Base-by-base conservation (phyloP, 2,797 vertebrate genomes). In the Galagoides demidoff region DNA sequence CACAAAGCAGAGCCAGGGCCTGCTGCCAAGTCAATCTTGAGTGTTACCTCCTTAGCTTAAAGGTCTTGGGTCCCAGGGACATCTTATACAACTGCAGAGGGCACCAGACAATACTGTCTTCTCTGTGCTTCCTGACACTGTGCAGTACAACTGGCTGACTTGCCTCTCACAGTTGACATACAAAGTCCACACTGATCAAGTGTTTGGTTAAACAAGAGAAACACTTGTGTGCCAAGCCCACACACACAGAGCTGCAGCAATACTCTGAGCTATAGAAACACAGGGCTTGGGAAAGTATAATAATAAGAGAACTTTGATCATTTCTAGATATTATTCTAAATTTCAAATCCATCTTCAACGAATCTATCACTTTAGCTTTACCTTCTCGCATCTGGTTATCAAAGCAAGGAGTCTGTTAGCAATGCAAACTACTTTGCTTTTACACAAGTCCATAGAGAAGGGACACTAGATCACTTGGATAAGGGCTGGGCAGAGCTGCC, bases 341-440 rank as follows among this genome's bases (percentile, higher is more conserved):
- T 77, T 92, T 71, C 66, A 57, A 73, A n/a, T 10, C 29, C 23
- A 22, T 71, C 39, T 84, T 64, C 70, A 94, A 52, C 45, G 14
- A 39, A 57, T 64, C 29, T 45, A 34, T 29, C 45, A 12, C 45
- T 76, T 74, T 27, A 68, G 31, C 37, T 89, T 74, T 70, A 61
- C 39, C 37, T 86, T 85, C 57, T 86, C 66, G 74, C 17, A 43
- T 70, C 55, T 77, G 37, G 34, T 85, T 70, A 91, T 45, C 71
- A 89, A 78, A 63, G 43, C 29, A 82, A 85, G 10, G 73, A 37
- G 45, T 45, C 25, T 25, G 73, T 81, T 31, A 52, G 10, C 22
- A 77, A 85, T 29, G 6, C 10, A 77, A 59, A 82, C 23, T n/a
- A 55, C 20, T 63, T 49, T 55, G 5, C 34, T n/a, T 7, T 59